These are phyloP conservation scores for Amia ocellicauda DNA, from an alignment of 2,113 vertebrate species.

Conservation along the genomic window DNA sequence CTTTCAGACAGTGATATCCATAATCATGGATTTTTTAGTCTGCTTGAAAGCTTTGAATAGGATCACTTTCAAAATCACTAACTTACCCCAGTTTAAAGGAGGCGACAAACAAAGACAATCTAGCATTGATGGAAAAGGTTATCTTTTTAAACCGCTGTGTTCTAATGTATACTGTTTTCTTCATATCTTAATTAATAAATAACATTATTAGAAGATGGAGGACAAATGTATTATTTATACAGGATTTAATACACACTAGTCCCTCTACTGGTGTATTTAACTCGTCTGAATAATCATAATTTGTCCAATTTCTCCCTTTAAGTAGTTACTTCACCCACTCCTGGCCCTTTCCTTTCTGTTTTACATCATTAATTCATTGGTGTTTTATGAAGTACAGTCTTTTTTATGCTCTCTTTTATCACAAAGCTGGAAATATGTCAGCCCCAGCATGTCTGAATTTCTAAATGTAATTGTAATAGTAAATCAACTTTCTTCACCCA, in stretches of 20 bases:
- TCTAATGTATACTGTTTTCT: too few relatives aligned
- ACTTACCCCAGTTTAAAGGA: too few relatives aligned
- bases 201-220: too few relatives aligned
- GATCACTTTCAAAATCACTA: too few relatives aligned
- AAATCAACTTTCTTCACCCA: slow-evolving; percentile 25
- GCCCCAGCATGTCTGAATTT: slow-evolving; percentile 27
- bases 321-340: background rate
- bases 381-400: background rate
- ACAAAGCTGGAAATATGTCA: slow-evolving; percentile 36
- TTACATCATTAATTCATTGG: background rate
- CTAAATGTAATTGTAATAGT: slow-evolving; percentile 38
- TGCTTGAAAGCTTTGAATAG: too few relatives aligned
- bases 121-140: too few relatives aligned
- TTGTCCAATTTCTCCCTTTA: background rate
- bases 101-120: too few relatives aligned
- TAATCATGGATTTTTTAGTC: too few relatives aligned
- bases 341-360: background rate
- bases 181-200: too few relatives aligned
- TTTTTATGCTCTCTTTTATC: slow-evolving; percentile 29
- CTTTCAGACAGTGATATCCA: too few relatives aligned
- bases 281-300: background rate
- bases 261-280: background rate
- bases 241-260: background rate
- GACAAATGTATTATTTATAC: too few relatives aligned
- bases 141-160: too few relatives aligned